Evolutionary conservation across 1,140 invertebrate species (phyloP).

Genomic region (Bombus consobrinus): DNA sequence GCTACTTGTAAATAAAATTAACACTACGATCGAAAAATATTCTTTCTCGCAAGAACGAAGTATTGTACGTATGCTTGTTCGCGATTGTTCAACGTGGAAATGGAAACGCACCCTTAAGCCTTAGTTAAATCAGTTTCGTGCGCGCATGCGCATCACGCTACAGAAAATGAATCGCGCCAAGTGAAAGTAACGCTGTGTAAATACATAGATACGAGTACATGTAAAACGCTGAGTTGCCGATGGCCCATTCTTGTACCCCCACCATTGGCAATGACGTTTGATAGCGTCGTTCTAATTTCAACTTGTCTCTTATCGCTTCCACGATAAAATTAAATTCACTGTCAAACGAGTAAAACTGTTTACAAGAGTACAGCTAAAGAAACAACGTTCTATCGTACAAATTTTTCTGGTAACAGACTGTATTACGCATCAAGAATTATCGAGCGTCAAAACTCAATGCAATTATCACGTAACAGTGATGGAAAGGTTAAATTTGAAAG

Average conservation of each 20-base stretch:
- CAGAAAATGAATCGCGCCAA: slow-evolving; percentile 66
- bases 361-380: too few relatives aligned
- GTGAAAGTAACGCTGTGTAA: slow-evolving; percentile 60
- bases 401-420: too few relatives aligned
- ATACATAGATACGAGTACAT: not conserved
- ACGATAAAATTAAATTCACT: too few relatives aligned
- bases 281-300: not conserved
- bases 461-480: too few relatives aligned
- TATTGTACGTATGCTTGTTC: not conserved
- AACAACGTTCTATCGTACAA: too few relatives aligned
- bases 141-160: slow-evolving; percentile 44
- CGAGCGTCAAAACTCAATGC: too few relatives aligned
- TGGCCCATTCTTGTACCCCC: slow-evolving; percentile 1
- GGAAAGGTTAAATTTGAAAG: too few relatives aligned
- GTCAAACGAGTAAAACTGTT: too few relatives aligned
- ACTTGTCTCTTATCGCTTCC: not conserved
- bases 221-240: slow-evolving; percentile 34
- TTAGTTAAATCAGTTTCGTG: slow-evolving; percentile 39
- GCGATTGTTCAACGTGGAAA: too few relatives aligned
- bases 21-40: not conserved
- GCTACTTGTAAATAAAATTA: too few relatives aligned
- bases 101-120: slow-evolving; percentile 22
- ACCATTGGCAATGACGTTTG: not conserved
- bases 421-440: too few relatives aligned
- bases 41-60: not conserved